Evolutionary conservation across 2,888 invertebrate species (phyloP).

Genomic region (Trichopoda pennipes): DNA sequence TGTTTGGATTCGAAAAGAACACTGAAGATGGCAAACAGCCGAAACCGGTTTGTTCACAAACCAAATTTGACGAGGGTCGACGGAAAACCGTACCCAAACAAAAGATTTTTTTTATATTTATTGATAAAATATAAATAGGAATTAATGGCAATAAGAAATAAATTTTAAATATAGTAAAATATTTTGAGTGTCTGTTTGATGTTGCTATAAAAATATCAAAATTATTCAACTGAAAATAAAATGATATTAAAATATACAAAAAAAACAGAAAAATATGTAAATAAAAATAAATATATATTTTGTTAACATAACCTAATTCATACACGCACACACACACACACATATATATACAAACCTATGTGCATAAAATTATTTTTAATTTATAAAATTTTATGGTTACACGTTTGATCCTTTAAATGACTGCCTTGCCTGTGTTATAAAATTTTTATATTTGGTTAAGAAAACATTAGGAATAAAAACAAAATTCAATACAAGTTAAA

Average conservation of each 20-base stretch:
- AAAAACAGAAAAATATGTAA: not conserved
- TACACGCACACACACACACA: not conserved
- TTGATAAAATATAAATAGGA: too few relatives aligned
- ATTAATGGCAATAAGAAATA: too few relatives aligned
- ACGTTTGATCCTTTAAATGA: not conserved
- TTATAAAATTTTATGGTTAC: constrained; percentile 12
- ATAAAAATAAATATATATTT: not conserved
- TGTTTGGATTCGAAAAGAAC: too few relatives aligned
- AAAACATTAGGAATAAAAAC: too few relatives aligned
- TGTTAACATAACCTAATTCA: not conserved
- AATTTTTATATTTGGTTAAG: too few relatives aligned
- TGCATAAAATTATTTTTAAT: not conserved
- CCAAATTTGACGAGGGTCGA: too few relatives aligned
- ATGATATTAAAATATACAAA: not conserved
- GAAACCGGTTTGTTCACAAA: too few relatives aligned
- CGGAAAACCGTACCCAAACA: too few relatives aligned
- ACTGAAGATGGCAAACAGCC: too few relatives aligned
- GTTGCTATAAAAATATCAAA: not conserved
- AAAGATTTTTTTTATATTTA: not conserved
- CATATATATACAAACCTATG: too few relatives aligned
- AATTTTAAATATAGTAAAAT: not conserved
- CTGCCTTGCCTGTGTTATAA: not conserved
- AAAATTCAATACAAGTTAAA: too few relatives aligned
- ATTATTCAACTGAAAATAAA: constrained; percentile 1
- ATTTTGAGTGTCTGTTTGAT: not conserved